Base-by-base conservation (phyloP, 2,113 vertebrate species). In the Bufo bufo region DNA sequence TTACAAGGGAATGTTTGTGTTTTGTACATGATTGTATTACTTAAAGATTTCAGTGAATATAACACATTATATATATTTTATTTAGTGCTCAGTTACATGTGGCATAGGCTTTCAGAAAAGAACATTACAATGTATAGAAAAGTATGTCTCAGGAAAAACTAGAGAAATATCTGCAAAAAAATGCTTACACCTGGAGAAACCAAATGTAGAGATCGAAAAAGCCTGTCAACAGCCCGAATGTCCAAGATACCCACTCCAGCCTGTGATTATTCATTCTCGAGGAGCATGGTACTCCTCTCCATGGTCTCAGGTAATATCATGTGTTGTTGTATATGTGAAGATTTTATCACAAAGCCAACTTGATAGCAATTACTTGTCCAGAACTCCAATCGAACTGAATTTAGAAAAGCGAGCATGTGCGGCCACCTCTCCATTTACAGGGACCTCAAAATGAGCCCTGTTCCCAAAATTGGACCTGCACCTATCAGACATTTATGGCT, bases 81-180 rank as follows among this genome's bases (percentile, higher is more conserved):
- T 90, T 16, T 89, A 98, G 97, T 98, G 97, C 85, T 97, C 97
- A 10, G 95, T 91, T 43, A 96, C 95, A 0, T 98, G 97, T 86
- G 96, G 94, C 10, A 90, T 83, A 77, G 97, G 97, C 12, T 85
- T 92, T n/a, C 97, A 97, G 91, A 90, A 90, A 13, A 94, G 96
- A 43, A 93, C 94, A 84, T 91, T 97, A 9, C 95, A 94, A 79
- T 98, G 97, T 92, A 95, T 93, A 4, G 96, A 97, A 79, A 97
- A 96, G 91, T 94, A 95, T n/a, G 14, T 92, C 6, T 94, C 94
- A 2, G 97, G 96, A 52, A 97, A 96, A 88, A 96, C 96, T 90
- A 94, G 90, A 47, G 96, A 97, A 72, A 94, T 97, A 82, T 90
- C 94, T 43, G 89, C 91, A 9, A 97, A 93, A 91, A 96, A 96